Evolutionary conservation across 2,797 vertebrate species (phyloP).

Genomic region (Gallirallus australis): DNA sequence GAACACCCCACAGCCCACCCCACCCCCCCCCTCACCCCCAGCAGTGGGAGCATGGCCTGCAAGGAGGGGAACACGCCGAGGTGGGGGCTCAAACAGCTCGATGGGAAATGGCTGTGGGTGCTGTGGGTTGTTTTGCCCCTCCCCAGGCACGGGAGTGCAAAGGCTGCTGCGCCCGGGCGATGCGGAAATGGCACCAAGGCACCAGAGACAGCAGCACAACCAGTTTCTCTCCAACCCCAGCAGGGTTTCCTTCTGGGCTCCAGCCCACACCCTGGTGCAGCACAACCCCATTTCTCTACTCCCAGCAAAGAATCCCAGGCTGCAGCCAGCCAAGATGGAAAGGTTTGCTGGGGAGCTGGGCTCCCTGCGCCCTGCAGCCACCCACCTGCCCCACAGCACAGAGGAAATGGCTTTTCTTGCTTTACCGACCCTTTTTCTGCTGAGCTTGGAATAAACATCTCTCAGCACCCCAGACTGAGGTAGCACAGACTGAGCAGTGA

Average conservation of each 20-base stretch:
- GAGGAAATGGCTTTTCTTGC: not conserved
- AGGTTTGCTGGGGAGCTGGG: not conserved
- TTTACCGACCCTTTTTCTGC: not conserved
- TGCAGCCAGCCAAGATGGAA: rapidly evolving
- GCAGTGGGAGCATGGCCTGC: rapidly evolving
- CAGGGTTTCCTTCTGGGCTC: not conserved
- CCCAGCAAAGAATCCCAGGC: not conserved
- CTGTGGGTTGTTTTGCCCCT: not conserved
- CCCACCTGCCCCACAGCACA: not conserved
- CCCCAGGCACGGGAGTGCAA: not conserved
- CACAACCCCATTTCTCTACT: not conserved
- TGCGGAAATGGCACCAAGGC: rapidly evolving
- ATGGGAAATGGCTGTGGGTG: rapidly evolving
- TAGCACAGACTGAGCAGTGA: not conserved
- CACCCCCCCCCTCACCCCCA: too few relatives aligned
- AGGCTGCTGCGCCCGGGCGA: not conserved
- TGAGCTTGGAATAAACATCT: not conserved
- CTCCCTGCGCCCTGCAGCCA: rapidly evolving
- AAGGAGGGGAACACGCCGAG: rapidly evolving
- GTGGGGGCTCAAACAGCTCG: rapidly evolving
- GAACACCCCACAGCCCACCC: not conserved
- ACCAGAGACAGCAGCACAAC: not conserved
- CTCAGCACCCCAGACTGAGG: too few relatives aligned
- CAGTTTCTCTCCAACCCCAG: not conserved
- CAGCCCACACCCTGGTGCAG: not conserved